A percentile compares a stretch with the other conserved stretches of the same genome.
These are phyloP conservation scores for Electrophaes corylata DNA, from an alignment of 2,888 invertebrate genomes.

Conservation along the genomic window DNA sequence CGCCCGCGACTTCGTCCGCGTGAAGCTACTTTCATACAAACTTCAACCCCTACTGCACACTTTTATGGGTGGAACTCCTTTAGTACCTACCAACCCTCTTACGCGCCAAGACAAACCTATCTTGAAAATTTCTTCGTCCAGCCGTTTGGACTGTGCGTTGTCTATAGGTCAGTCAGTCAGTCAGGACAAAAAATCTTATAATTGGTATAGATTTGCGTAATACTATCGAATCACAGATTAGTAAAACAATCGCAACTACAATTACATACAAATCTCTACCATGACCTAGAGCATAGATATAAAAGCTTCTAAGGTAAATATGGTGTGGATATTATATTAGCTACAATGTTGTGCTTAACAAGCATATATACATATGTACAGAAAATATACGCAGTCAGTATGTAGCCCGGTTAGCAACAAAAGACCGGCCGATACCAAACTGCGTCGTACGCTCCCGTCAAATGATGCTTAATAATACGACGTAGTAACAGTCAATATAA, in stretches of 20 bases:
- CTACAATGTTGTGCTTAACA: slow-evolving; percentile 45
- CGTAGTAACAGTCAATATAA: slow-evolving; percentile 74
- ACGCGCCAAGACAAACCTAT: too few species aligned
- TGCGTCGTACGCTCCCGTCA: slow-evolving; percentile 62
- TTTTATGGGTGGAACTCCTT: too few species aligned
- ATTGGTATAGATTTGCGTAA: too few species aligned
- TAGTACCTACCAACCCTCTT: too few species aligned
- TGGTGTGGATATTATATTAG: slow-evolving; percentile 4
- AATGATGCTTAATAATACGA: slow-evolving; percentile 61
- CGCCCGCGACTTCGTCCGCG: too few species aligned
- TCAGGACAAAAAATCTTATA: too few species aligned
- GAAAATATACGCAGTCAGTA: slow-evolving; percentile 70
- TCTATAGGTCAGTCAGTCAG: too few species aligned
- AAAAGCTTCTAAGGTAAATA: slow-evolving; percentile 15
- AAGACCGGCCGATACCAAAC: slow-evolving; percentile 68
- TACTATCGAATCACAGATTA: background rate
- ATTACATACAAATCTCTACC: slow-evolving; percentile 18
- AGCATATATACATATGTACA: slow-evolving; percentile 35
- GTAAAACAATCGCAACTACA: slow-evolving; percentile 4
- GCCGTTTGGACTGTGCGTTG: too few species aligned
- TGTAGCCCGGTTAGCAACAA: slow-evolving; percentile 76
- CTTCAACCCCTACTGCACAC: too few species aligned
- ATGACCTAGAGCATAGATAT: slow-evolving; percentile 44
- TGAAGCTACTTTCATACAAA: too few species aligned
- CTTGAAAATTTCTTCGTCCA: too few species aligned